Conservation (phyloP, 37 sponge, comb jelly and placozoan species). For the Dysidea cf. avara region DNA sequence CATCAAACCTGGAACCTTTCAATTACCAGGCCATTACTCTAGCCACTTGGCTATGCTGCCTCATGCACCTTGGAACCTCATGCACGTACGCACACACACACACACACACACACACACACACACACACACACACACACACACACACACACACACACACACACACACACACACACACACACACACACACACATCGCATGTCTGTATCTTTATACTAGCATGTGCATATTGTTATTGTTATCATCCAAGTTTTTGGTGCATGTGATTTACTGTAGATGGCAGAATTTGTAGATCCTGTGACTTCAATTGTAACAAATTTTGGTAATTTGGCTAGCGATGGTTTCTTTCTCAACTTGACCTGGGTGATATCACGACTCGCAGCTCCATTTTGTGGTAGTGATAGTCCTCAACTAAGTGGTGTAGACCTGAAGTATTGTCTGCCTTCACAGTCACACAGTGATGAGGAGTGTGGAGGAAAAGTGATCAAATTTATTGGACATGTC, state of each 20-base stretch:
- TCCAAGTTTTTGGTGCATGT: too few species aligned
- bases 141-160: constrained; percentile 33
- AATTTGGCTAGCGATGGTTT: constrained; percentile 77
- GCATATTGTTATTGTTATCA: too few species aligned
- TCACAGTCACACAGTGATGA: not conserved
- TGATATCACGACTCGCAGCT: constrained; percentile 52
- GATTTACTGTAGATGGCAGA: too few species aligned
- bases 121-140: constrained; percentile 42
- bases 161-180: constrained; percentile 5
- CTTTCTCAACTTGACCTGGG: constrained; percentile 82
- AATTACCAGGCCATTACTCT: too few species aligned
- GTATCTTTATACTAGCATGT: too few species aligned
- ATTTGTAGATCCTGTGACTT: too few species aligned
- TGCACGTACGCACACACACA: constrained; percentile 17
- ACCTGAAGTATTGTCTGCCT: not conserved
- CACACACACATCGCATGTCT: not conserved
- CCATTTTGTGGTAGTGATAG: constrained; percentile 37
- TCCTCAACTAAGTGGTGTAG: constrained; percentile 3
- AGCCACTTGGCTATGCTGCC: too few species aligned
- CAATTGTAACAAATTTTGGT: too few species aligned
- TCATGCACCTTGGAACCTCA: too few species aligned
- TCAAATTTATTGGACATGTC: constrained; percentile 54
- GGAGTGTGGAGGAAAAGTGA: constrained; percentile 25
- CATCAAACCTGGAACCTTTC: too few species aligned
- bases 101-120: constrained; percentile 25